Percentiles rank a stretch among this genome's conserved stretches.
Evolutionary conservation across 2,113 vertebrate genomes (phyloP).

Genomic region (Macroglossus sobrinus): DNA sequence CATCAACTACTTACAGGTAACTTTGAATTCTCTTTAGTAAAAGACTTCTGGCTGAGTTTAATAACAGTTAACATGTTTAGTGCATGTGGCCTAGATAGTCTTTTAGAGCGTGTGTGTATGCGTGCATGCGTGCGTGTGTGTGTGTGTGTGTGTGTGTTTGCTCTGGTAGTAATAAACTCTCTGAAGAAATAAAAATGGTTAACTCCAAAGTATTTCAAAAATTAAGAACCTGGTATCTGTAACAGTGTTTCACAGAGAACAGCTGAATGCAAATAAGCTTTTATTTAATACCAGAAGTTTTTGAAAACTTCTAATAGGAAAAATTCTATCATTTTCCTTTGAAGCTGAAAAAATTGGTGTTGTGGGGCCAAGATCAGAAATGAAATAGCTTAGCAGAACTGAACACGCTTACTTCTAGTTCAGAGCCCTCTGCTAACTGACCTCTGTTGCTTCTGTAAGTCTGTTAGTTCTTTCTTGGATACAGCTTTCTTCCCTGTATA

Average conservation of each 20-base stretch:
- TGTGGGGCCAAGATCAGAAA: neutral
- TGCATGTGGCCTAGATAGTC: neutral
- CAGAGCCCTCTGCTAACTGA: neutral
- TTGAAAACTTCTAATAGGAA: constrained; percentile 21
- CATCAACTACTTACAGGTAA: neutral
- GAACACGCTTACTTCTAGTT: neutral
- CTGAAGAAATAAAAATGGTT: neutral
- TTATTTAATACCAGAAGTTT: neutral
- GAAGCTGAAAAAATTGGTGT: constrained; percentile 41
- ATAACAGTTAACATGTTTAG: neutral
- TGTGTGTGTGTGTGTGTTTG: neutral
- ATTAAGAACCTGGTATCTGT: neutral
- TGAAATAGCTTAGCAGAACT: neutral
- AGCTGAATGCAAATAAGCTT: neutral
- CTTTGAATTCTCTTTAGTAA: constrained; percentile 10
- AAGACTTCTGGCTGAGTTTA: neutral
- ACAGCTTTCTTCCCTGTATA: neutral
- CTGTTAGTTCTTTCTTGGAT: neutral
- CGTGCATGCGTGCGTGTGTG: too few species aligned
- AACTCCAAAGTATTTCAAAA: neutral
- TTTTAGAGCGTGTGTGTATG: neutral
- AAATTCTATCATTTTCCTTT: constrained; percentile 24
- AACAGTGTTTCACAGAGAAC: neutral
- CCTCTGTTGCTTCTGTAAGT: neutral
- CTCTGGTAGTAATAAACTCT: neutral